These are phyloP conservation scores for Capricornis sumatraensis DNA, from an alignment of 2,113 vertebrate genomes.

Conservation along the genomic window DNA sequence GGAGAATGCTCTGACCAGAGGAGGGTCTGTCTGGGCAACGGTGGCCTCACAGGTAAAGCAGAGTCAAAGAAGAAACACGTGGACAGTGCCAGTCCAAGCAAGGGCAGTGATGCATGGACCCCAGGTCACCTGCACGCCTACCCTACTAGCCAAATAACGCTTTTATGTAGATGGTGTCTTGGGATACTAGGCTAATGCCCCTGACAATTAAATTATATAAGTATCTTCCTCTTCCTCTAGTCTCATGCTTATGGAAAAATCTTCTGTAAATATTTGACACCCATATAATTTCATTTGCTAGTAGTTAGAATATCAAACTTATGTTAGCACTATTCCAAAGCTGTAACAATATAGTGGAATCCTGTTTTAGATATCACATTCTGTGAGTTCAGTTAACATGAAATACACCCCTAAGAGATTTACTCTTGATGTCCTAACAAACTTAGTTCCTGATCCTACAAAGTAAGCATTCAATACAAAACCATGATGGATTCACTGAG, in stretches of 20 bases:
- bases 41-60: not conserved
- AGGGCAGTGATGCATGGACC: not conserved
- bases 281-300: not conserved
- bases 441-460: not conserved
- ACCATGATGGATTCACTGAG: not conserved
- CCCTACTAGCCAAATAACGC: not conserved
- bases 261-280: not conserved
- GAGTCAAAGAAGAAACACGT: not conserved
- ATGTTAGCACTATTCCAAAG: not conserved
- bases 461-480: not conserved
- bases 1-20: not conserved
- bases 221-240: not conserved
- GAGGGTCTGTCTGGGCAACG: not conserved
- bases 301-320: not conserved
- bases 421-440: not conserved
- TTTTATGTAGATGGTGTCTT: not conserved
- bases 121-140: not conserved
- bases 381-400: not conserved
- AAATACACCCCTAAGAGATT: not conserved
- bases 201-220: not conserved
- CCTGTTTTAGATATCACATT: not conserved
- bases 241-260: not conserved
- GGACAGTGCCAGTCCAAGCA: not conserved
- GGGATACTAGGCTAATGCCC: not conserved
- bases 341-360: not conserved